Base-by-base conservation (phyloP, 2,797 vertebrate species). In the Lepus townsendii region DNA sequence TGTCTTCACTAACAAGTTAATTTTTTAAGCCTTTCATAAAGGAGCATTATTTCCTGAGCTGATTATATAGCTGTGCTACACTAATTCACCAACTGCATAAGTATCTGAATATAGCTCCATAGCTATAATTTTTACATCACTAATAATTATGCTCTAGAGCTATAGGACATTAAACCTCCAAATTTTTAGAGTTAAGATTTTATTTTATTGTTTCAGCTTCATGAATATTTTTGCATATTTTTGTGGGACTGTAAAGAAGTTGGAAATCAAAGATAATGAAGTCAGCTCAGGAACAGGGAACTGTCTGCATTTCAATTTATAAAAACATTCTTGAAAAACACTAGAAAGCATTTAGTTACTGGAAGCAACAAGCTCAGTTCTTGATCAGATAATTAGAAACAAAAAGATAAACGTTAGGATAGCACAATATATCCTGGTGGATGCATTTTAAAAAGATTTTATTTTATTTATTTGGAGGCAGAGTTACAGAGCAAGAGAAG, bases 11-110 rank as follows among this genome's bases (percentile, higher is more conserved):
- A 72, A 50, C 20, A 85, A 75, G 63, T 57, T 89, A n/a, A 66
- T 83, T 88, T 91, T 92, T 68, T 52, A 76, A 93, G 72, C 7
- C 52, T 69, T 88, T 76, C 68, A 69, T 84, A 14, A 75, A 85
- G 32, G 35, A 73, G 38, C 38, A 35, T 90, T 86, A 77, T 76
- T 77, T 42, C 35, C 38, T 73, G 68, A 47, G 26, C 71, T 42
- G 71, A 73, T 73, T 73, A 73, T 73, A 38, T 16, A 72, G 20
- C 42, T 42, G 69, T 72, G 42, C 11, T 13, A 38, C 68, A 71
- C 68, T 35, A 72, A 38, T 22, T 72, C 42, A 35, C 26, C 69
- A 72, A 38, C 4, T 22, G 22, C 20, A 42, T 72, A 35, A 71
- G 22, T 72, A 72, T 22, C n/a, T 12, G 35, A 72, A 72, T 72